Evolutionary conservation across 2,888 invertebrate species (phyloP), one percentile per base, ranked within the genome.

Genomic region (Cheilosia pagana): DNA sequence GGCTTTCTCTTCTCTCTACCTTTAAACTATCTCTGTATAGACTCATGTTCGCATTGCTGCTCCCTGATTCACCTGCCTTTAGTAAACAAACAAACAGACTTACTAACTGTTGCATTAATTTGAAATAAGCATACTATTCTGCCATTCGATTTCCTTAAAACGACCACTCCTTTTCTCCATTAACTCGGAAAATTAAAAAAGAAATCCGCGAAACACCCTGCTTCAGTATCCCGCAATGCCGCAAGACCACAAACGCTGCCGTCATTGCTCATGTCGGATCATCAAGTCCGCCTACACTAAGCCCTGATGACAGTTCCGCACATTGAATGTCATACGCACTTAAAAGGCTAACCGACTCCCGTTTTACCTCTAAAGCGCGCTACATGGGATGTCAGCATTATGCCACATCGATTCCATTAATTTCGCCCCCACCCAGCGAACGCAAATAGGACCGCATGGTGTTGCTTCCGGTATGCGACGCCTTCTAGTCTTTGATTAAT

Each of bases 351-450:
- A 43, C 28, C 65, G 28, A 70, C 43, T 43, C n/a, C 71, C 60
- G 41, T 71, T 71, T 39, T 41, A 28, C 59, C n/a, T 41, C 21
- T 28, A 43, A 7, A 8, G 28, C 19, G 10, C 8, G 7, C 12
- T 55, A 10, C 31, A n/a, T n/a, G 45, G 12, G 45, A 12, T 39
- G n/a, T 45, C 71, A 60, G 48, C 71, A 70, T 19, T 23, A 71
- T 50, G 62, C 53, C 53, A 72, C 72, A 62, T n/a, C 14, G 43
- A 16, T 6, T 41, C 39, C 72, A 72, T 62, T 62, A 74, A 74
- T 65, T 35, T 74, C 28, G 8, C 28, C 23, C 25, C 2, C 6
- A 62, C 35, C 12, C 35, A 19, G 8, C 10, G 25, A 16, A 19
- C 10, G 25, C 50, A 14, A 59, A 35, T n/a, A 23, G 39, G 19